Percentiles rank a stretch among this genome's conserved stretches.
Evolutionary conservation across 1,140 invertebrate genomes (phyloP).

Genomic region (Musca vetustissima): DNA sequence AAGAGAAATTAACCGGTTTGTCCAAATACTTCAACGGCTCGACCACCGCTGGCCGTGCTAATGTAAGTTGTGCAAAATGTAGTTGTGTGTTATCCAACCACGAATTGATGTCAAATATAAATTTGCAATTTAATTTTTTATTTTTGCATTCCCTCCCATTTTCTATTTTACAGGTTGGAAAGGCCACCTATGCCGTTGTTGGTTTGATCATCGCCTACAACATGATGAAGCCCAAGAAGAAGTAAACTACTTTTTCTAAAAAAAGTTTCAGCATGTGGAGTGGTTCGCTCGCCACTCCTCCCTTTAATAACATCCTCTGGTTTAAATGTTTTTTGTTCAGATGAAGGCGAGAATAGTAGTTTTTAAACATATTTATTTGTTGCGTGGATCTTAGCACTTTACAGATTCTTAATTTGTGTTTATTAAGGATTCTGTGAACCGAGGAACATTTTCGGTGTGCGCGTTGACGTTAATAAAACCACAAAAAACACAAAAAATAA

Average conservation of each 20-base stretch:
- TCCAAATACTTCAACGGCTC: constrained; percentile 66
- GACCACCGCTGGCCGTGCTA: constrained; percentile 65
- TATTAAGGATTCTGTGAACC: too few relatives aligned
- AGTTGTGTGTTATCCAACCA: neutral
- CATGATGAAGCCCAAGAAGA: constrained; percentile 64
- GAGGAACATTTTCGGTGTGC: too few relatives aligned
- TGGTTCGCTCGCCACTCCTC: neutral
- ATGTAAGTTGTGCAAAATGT: constrained; percentile 59
- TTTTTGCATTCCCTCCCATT: constrained; percentile 28
- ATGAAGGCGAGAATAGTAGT: neutral
- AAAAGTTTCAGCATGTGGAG: constrained; percentile 5
- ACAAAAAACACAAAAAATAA: too few relatives aligned
- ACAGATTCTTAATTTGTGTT: neutral
- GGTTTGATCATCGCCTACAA: constrained; percentile 63
- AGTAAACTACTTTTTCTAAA: constrained; percentile 47
- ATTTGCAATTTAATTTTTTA: constrained; percentile 7
- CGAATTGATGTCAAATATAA: neutral
- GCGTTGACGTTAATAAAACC: too few relatives aligned
- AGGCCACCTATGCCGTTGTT: constrained; percentile 64
- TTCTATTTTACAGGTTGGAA: constrained; percentile 61
- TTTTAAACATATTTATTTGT: neutral
- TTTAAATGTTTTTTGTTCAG: neutral
- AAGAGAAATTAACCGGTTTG: constrained; percentile 61
- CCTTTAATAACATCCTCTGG: neutral
- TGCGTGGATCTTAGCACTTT: neutral